Conservation (phyloP, 2,888 invertebrate genomes). For the Chouioia cunea region DNA sequence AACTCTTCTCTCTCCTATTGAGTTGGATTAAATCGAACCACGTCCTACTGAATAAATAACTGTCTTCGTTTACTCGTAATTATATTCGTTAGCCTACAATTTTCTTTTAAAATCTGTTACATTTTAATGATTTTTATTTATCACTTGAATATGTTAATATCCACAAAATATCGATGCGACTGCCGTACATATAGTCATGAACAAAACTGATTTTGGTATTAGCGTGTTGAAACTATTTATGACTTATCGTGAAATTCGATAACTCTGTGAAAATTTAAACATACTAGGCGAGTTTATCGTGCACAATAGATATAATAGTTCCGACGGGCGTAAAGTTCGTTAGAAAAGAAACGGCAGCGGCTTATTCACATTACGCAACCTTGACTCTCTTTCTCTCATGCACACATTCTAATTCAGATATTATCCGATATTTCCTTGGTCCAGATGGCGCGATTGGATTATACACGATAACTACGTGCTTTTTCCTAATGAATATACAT, state of each 20-base stretch:
- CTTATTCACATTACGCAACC: conserved; percentile 1
- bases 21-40: no score
- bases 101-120: no score
- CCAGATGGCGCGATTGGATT: conserved; percentile 15
- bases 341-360: conserved; percentile 17
- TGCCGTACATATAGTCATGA: no score
- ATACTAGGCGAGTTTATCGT: conserved; percentile 1
- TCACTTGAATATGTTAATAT: no score
- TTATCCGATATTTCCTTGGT: conserved; percentile 3
- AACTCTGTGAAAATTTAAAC: conserved; percentile 17
- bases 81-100: no score
- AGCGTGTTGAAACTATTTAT: conserved; percentile 14
- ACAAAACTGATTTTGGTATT: conserved; percentile 3
- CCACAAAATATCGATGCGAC: no score
- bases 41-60: no score
- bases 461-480: no score
- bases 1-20: no score
- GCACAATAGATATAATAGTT: conserved; percentile 13
- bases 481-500: no score
- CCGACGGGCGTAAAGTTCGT: conserved; percentile 15
- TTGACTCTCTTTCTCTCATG: conserved; percentile 2
- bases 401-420: conserved; percentile 3
- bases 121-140: no score
- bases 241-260: conserved; percentile 26
- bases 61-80: no score